Evolutionary conservation across 2,888 invertebrate genomes (phyloP), one percentile per base, ranked within the genome.

Genomic region (Tridacna gigas): DNA sequence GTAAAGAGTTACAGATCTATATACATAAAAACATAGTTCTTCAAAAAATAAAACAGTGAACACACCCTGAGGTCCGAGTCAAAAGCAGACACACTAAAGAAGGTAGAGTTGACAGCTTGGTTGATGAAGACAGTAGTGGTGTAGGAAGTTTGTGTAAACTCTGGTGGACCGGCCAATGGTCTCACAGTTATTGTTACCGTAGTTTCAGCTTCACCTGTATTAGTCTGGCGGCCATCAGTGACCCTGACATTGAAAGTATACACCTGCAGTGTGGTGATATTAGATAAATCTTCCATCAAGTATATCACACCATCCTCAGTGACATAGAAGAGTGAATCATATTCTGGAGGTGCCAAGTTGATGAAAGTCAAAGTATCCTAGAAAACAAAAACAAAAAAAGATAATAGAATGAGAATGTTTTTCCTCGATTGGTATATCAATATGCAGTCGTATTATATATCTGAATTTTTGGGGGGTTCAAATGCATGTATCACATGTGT

Each of bases 141-240:
- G 26, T 88, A 84, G 18, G 61, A 61, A 15, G 56, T 18, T 0
- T 81, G 22, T 26, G 74, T 60, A 67, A 93, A 91, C 28, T n/a
- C 65, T 9, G 93, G 92, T 18, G 90, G 89, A 45, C 89, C 91
- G 18, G 48, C 28, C 47, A 92, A 84, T n/a, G 89, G 77, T 0
- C 26, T 77, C 0, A 93, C 91, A 15, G 15, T 88, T 28, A 93
- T 89, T 2, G n/a, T 56, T 20, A 93, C 91, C 4, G 81, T 77
- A 5, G 89, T 88, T 13, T 56, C 77, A 12, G 26, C 89, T 0
- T 65, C 82, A 56, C 89, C 82, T 79, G 5, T 91, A 89, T 74
- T 83, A 12, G 82, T 84, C 13, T 22, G 74, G 11, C 89, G 89
- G 60, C 79, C 83, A 79, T 93, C 93, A 37, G 66, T 71, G 0